Conservation (phyloP, 2,113 vertebrate genomes). For the Chlorocebus sabaeus region DNA sequence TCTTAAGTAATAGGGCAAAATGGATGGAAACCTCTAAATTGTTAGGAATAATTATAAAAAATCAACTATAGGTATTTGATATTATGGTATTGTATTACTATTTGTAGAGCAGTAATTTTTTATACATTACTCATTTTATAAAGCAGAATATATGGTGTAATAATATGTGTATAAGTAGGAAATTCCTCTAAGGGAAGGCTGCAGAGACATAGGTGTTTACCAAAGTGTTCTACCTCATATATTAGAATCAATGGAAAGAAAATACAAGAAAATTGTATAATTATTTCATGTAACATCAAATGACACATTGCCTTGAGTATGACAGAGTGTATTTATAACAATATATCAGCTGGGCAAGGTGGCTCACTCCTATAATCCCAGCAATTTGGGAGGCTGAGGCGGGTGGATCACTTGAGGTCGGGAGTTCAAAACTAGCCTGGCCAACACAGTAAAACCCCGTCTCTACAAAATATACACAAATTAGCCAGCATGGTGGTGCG, state of each 20-base stretch:
- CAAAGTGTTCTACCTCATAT: neutral
- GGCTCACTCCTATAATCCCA: too few species aligned
- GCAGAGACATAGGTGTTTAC: neutral
- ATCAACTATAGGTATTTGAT: neutral
- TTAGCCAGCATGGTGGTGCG: too few species aligned
- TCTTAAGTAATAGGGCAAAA: neutral
- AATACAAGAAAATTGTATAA: neutral
- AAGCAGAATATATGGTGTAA: neutral
- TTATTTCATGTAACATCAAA: neutral
- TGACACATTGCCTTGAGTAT: neutral
- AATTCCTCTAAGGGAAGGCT: conserved; percentile 9
- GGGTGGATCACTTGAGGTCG: too few species aligned
- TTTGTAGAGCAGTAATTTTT: neutral
- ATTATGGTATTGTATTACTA: neutral
- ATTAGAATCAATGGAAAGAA: neutral
- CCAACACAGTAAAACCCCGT: too few species aligned
- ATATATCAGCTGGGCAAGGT: neutral
- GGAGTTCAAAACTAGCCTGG: too few species aligned
- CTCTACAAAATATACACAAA: too few species aligned
- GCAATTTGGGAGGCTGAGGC: too few species aligned
- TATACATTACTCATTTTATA: neutral
- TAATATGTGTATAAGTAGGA: neutral
- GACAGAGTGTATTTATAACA: neutral
- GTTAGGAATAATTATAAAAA: neutral
- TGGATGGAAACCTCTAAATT: conserved; percentile 20